Percentiles rank a stretch among this genome's conserved stretches.
These are phyloP conservation scores for Glandiceps talaboti DNA, from an alignment of 53 echinoderm and acorn worm species.

Conservation along the genomic window DNA sequence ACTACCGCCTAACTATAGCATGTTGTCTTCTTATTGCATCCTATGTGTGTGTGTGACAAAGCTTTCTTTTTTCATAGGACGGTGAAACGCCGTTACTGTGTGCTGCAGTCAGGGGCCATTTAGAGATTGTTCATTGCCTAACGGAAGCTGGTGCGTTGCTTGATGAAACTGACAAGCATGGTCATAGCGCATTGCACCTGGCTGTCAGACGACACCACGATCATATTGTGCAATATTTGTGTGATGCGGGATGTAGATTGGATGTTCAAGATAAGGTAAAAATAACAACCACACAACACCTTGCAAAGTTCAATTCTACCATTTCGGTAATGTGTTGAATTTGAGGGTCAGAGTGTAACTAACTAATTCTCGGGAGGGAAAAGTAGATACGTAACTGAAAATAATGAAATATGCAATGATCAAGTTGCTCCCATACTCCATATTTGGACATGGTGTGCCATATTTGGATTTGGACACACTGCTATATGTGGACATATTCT, in stretches of 20 bases:
- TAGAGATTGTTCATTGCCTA: slow-evolving; percentile 67
- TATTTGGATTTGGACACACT: no score
- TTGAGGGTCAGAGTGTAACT: no score
- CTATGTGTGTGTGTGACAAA: background rate
- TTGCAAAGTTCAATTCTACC: no score
- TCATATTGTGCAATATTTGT: slow-evolving; percentile 59
- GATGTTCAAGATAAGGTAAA: slow-evolving; percentile 70
- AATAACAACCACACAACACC: no score
- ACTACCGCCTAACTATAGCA: no score
- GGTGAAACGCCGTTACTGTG: slow-evolving; percentile 81
- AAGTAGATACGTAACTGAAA: no score
- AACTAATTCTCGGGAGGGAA: no score
- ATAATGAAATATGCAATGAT: no score
- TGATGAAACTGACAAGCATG: slow-evolving; percentile 80
- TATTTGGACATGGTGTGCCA: no score
- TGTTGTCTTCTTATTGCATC: background rate
- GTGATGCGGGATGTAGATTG: slow-evolving; percentile 59
- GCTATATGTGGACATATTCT: no score
- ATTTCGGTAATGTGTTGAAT: no score
- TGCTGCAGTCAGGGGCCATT: slow-evolving; percentile 75
- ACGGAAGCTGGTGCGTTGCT: slow-evolving; percentile 68
- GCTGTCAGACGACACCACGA: slow-evolving; percentile 68
- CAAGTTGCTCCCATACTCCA: no score
- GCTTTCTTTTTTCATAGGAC: slow-evolving; percentile 28
- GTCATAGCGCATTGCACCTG: slow-evolving; percentile 67